A percentile compares a stretch with the other conserved stretches of the same genome.
These are phyloP conservation scores for Ataeniobius toweri DNA, from an alignment of 2,797 vertebrate species.

Conservation along the genomic window DNA sequence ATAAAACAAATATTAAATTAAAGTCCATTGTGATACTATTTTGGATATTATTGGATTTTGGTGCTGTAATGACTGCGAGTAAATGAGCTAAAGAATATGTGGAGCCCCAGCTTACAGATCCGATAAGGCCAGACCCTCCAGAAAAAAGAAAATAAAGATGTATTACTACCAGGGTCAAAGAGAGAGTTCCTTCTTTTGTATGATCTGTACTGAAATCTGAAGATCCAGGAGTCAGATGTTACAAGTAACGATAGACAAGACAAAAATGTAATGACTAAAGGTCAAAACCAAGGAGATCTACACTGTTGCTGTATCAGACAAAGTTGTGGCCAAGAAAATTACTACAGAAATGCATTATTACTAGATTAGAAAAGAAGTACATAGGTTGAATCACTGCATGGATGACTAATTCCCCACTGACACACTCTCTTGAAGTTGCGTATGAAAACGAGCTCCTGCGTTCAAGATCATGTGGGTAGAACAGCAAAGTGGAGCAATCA, in stretches of 20 bases:
- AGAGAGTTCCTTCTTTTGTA: neutral
- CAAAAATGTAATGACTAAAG: constrained; percentile 39
- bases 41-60: neutral
- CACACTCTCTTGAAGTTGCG: constrained; percentile 43
- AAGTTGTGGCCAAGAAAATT: neutral
- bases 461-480: constrained; percentile 16
- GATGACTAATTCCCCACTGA: constrained; percentile 54
- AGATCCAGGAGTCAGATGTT: constrained; percentile 2
- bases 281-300: constrained; percentile 42
- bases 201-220: neutral
- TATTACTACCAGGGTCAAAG: neutral
- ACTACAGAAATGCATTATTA: constrained; percentile 25
- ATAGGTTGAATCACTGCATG: constrained; percentile 34
- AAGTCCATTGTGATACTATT: neutral
- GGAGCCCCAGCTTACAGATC: constrained; percentile 8
- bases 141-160: neutral
- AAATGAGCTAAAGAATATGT: constrained; percentile 9
- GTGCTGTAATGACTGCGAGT: neutral
- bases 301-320: neutral
- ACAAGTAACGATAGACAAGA: constrained; percentile 17
- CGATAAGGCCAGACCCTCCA: neutral
- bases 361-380: constrained; percentile 41
- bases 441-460: constrained; percentile 24
- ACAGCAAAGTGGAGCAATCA: neutral
- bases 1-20: neutral